These are phyloP conservation scores for Myotis vivesi DNA, from an alignment of 2,797 vertebrate genomes.

Conservation along the genomic window DNA sequence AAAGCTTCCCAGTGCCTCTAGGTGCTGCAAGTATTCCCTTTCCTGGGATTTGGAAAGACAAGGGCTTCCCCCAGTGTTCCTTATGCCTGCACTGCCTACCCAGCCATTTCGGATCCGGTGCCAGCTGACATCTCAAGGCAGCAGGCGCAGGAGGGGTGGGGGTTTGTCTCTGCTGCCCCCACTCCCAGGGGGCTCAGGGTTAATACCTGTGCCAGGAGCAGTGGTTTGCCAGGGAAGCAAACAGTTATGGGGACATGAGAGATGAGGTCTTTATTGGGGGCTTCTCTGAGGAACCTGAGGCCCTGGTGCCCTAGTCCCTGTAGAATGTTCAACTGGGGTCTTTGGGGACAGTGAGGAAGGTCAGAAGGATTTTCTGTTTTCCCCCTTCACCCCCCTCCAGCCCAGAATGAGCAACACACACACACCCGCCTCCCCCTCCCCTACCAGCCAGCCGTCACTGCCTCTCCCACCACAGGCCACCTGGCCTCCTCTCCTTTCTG, in stretches of 20 bases:
- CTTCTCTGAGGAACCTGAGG: not conserved
- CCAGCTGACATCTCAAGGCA: not conserved
- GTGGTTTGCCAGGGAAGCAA: not conserved
- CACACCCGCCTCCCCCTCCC: not conserved
- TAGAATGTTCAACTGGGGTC: not conserved
- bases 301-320: not conserved
- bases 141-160: not conserved
- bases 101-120: not conserved
- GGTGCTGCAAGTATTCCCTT: not conserved
- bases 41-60: not conserved
- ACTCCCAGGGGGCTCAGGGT: not conserved
- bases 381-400: not conserved
- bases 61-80: not conserved
- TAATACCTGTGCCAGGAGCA: not conserved
- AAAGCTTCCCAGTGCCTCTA: not conserved
- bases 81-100: not conserved
- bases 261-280: not conserved
- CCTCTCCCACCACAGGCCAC: not conserved
- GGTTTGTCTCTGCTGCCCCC: not conserved
- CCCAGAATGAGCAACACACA: not conserved
- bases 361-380: not conserved
- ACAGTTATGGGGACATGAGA: not conserved
- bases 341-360: not conserved
- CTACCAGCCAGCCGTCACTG: not conserved
- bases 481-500: not conserved